phyloP scores from a whole-genome alignment of 2,797 vertebrate species.

The Xiphophorus birchmanni region DNA sequence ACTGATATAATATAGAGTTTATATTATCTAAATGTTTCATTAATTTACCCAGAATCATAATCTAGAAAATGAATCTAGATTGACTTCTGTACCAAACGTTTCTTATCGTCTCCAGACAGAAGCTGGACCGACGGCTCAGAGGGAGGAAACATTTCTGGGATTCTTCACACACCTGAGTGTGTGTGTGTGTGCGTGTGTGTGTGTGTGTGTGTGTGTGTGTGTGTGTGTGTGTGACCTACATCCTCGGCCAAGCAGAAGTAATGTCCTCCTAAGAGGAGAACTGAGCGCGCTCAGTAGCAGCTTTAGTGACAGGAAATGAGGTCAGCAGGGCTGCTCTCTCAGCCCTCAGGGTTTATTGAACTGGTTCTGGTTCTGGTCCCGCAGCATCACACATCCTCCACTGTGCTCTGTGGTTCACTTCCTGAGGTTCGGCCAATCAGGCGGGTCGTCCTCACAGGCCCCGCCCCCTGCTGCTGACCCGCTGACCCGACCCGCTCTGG shows the following conservation, averaged over 20 bases:
- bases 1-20: too few relatives aligned
- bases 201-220: slow-evolving; percentile 6
- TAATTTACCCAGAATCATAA: too few relatives aligned
- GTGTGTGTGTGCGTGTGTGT: slow-evolving; percentile 14
- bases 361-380: neutral
- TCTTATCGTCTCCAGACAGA: neutral
- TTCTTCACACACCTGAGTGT: slow-evolving; percentile 45
- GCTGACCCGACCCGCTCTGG: neutral
- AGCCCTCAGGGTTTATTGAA: too few relatives aligned
- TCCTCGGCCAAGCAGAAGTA: slow-evolving; percentile 74
- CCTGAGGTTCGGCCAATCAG: neutral
- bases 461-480: neutral
- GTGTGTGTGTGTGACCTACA: slow-evolving; percentile 65
- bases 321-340: neutral
- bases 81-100: too few relatives aligned
- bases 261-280: slow-evolving; percentile 23
- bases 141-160: slow-evolving; percentile 56
- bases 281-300: neutral
- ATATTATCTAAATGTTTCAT: too few relatives aligned
- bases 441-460: neutral
- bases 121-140: neutral
- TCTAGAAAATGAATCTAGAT: too few relatives aligned
- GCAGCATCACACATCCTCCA: neutral
- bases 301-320: neutral
- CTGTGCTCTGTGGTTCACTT: neutral